Evolutionary conservation across 2,797 vertebrate species (phyloP).

Genomic region (Sebastes dallii): DNA sequence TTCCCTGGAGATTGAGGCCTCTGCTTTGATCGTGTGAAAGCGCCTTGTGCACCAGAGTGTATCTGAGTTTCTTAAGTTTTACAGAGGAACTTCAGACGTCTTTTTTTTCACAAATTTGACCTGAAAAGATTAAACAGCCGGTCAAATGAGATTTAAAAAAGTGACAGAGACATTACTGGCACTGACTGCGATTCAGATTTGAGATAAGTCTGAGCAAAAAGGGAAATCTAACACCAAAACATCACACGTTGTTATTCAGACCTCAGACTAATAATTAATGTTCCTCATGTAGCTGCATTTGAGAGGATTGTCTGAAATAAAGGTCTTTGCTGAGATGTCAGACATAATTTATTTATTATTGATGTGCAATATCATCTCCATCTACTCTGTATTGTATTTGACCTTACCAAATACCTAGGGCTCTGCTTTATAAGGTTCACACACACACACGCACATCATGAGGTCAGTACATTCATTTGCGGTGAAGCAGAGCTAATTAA

Average conservation of each 20-base stretch:
- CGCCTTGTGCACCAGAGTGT: slow-evolving; percentile 28
- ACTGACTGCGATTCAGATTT: slow-evolving; percentile 49
- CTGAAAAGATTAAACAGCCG: slow-evolving; percentile 16
- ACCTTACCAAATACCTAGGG: neutral
- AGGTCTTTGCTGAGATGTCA: slow-evolving; percentile 31
- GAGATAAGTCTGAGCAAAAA: neutral
- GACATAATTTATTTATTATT: slow-evolving; percentile 1
- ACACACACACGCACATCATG: neutral
- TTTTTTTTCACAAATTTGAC: slow-evolving; percentile 25
- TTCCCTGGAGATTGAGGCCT: slow-evolving; percentile 19
- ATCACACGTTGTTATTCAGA: slow-evolving; percentile 9
- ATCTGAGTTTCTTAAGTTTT: slow-evolving; percentile 24
- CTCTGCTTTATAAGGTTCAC: neutral
- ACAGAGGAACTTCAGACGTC: slow-evolving; percentile 21
- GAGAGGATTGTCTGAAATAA: slow-evolving; percentile 27
- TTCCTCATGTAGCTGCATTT: slow-evolving; percentile 23
- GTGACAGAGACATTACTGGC: neutral
- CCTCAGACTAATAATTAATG: slow-evolving; percentile 3
- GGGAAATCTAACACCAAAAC: slow-evolving; percentile 11
- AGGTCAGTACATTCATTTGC: slow-evolving; percentile 18
- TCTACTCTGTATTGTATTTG: slow-evolving; percentile 6
- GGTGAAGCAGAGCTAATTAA: neutral
- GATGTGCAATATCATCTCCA: neutral
- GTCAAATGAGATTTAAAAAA: slow-evolving; percentile 5
- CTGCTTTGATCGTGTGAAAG: slow-evolving; percentile 38